Evolutionary conservation across 1,140 invertebrate species (phyloP).

Genomic region (Myzus persicae): DNA sequence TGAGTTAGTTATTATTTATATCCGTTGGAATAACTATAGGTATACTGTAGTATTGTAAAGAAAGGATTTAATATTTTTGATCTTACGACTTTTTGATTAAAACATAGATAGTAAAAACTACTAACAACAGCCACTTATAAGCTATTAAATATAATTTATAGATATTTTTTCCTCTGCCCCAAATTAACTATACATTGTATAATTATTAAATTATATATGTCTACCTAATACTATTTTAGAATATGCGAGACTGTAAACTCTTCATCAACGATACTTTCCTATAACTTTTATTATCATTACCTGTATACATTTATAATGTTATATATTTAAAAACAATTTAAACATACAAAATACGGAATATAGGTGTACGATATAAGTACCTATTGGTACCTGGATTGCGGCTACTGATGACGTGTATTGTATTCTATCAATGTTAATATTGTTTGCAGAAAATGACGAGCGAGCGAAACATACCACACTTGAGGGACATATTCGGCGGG

Average conservation of each 20-base stretch:
- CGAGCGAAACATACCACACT: constrained; percentile 73
- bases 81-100: not conserved
- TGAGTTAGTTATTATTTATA: not conserved
- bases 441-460: constrained; percentile 64
- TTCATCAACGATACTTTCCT: too few relatives aligned
- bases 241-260: not conserved
- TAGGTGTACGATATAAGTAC: not conserved
- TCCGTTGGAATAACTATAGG: not conserved
- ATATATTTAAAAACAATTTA: not conserved
- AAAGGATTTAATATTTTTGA: not conserved
- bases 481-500: constrained; percentile 75
- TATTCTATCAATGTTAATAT: not conserved
- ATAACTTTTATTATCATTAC: too few relatives aligned
- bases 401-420: not conserved
- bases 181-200: too few relatives aligned
- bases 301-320: not conserved
- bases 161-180: too few relatives aligned
- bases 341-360: not conserved
- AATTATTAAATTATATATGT: not conserved
- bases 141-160: too few relatives aligned
- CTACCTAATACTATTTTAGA: not conserved
- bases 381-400: not conserved
- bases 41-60: not conserved
- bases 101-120: not conserved
- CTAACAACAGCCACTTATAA: not conserved